These are phyloP conservation scores for Struthio camelus DNA, from an alignment of 2,113 vertebrate species.

Conservation along the genomic window DNA sequence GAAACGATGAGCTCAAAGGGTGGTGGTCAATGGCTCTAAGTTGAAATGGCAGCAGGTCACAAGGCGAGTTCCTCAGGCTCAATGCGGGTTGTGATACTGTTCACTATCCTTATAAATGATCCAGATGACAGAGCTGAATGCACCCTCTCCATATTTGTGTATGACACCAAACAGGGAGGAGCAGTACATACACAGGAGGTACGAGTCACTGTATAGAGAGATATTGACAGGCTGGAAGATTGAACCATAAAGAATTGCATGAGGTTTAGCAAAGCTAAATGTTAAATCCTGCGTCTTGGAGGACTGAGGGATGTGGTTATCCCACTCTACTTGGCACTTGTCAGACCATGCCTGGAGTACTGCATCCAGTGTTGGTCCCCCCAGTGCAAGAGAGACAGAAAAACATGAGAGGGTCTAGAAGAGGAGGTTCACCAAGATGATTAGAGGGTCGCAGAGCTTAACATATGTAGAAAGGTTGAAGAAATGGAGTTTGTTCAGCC, in stretches of 20 bases:
- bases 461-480: too few species aligned
- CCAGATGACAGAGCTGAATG: neutral
- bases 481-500: too few species aligned
- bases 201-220: neutral
- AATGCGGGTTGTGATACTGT: neutral
- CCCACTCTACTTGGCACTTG: too few species aligned
- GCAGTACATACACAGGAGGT: neutral
- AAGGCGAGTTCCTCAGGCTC: neutral
- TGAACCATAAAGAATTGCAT: fast-evolving
- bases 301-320: neutral
- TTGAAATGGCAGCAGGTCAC: neutral
- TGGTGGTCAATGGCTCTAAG: neutral
- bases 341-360: too few species aligned
- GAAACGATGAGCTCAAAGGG: neutral
- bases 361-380: too few species aligned
- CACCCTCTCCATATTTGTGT: neutral
- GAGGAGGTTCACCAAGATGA: too few species aligned
- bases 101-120: neutral
- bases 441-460: too few species aligned
- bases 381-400: too few species aligned
- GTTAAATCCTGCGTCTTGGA: neutral
- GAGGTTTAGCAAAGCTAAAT: neutral
- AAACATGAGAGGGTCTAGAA: too few species aligned
- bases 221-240: neutral
- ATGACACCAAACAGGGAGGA: neutral